phyloP scores from a whole-genome alignment of 2,797 vertebrate species.

The Siniperca undulata region DNA sequence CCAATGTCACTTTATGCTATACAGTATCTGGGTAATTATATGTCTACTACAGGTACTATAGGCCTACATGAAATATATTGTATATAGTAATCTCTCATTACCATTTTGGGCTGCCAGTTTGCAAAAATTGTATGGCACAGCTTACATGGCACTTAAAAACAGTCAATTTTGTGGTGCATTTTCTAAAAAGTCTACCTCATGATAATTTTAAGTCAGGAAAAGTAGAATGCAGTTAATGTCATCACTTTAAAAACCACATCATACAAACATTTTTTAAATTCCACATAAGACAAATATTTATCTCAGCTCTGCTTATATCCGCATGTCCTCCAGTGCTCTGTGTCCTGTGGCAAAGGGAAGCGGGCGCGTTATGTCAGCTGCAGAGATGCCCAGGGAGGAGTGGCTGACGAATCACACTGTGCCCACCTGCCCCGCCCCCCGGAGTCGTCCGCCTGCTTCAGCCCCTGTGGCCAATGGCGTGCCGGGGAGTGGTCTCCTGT shows the following conservation, averaged over 20 bases:
- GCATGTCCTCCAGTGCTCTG: slow-evolving; percentile 88
- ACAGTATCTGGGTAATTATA: background rate
- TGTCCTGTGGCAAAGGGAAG: slow-evolving; percentile 92
- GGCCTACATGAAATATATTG: background rate
- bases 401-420: slow-evolving; percentile 92
- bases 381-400: slow-evolving; percentile 89
- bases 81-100: background rate
- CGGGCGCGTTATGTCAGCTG: slow-evolving; percentile 95
- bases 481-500: slow-evolving; percentile 95
- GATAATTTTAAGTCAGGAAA: background rate
- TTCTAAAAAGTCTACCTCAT: background rate
- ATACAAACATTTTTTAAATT: slow-evolving; percentile 1
- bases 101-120: background rate
- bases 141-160: slow-evolving; percentile 1
- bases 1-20: background rate
- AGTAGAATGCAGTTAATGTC: background rate
- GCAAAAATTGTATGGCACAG: background rate
- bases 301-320: slow-evolving; percentile 23
- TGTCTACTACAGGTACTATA: slow-evolving; percentile 7
- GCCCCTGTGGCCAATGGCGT: slow-evolving; percentile 94
- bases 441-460: slow-evolving; percentile 91
- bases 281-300: slow-evolving; percentile 11
- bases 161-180: background rate
- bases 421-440: slow-evolving; percentile 89
- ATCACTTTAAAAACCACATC: slow-evolving; percentile 29